Evolutionary conservation across 2,113 vertebrate species (phyloP).

Genomic region (Eira barbara): DNA sequence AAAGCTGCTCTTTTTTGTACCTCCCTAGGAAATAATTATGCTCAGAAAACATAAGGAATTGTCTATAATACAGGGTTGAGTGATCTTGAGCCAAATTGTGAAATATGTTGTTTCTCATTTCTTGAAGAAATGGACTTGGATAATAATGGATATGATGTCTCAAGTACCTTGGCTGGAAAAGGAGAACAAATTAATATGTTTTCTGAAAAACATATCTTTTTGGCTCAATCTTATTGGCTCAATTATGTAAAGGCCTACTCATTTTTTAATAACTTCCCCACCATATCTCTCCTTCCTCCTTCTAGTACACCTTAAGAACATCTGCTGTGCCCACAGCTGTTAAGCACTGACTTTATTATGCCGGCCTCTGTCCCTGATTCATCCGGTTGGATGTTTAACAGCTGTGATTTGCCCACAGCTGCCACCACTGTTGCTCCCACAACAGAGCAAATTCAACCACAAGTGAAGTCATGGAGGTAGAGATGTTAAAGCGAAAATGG

Average conservation of each 20-base stretch:
- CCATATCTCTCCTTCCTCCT: not conserved
- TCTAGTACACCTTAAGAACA: not conserved
- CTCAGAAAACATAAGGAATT: not conserved
- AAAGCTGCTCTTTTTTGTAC: not conserved
- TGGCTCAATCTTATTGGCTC: not conserved
- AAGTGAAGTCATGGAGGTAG: not conserved
- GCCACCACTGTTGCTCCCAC: not conserved
- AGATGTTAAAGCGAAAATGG: not conserved
- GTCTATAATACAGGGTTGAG: not conserved
- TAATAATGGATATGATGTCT: not conserved
- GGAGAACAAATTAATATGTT: not conserved
- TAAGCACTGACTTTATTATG: not conserved
- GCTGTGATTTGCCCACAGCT: not conserved
- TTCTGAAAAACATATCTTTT: not conserved
- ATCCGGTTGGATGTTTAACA: not conserved
- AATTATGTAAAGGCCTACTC: not conserved
- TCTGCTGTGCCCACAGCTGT: not conserved
- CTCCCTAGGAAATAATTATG: not conserved
- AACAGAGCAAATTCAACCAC: not conserved
- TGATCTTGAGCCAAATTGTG: not conserved
- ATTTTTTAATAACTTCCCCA: not conserved
- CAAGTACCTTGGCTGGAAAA: not conserved
- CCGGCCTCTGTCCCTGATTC: not conserved
- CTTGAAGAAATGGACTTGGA: slow-evolving; percentile 1
- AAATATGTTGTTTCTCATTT: not conserved